These are phyloP conservation scores for Chelidonichthys spinosus DNA, from an alignment of 2,797 vertebrate species.

Conservation along the genomic window DNA sequence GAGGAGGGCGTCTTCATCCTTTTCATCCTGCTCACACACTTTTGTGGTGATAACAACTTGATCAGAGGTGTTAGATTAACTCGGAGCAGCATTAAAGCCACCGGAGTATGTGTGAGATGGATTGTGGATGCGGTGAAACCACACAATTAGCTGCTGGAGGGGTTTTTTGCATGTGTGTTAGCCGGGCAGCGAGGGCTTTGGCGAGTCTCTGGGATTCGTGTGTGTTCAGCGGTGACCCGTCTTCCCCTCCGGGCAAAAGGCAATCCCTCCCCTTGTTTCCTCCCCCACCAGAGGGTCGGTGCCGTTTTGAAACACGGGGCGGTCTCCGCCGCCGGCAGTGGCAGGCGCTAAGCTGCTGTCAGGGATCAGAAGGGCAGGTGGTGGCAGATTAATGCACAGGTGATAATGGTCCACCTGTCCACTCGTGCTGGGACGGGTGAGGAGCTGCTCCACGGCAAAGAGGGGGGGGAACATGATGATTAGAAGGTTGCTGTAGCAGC, in stretches of 20 bases:
- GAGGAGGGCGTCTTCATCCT: neutral
- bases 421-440: slow-evolving; percentile 44
- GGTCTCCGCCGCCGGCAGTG: slow-evolving; percentile 53
- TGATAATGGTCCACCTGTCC: slow-evolving; percentile 83
- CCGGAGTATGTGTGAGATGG: slow-evolving; percentile 35
- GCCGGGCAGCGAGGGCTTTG: slow-evolving; percentile 1
- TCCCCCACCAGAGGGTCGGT: slow-evolving; percentile 28
- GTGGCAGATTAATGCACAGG: slow-evolving; percentile 78
- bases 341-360: slow-evolving; percentile 71
- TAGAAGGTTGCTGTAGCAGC: slow-evolving; percentile 34
- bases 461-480: slow-evolving; percentile 11
- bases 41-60: slow-evolving; percentile 48
- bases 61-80: slow-evolving; percentile 70
- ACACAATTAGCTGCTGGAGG: slow-evolving; percentile 38
- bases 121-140: slow-evolving; percentile 23
- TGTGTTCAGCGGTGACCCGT: slow-evolving; percentile 30
- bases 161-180: neutral
- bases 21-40: slow-evolving; percentile 19
- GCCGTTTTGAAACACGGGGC: slow-evolving; percentile 58
- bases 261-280: slow-evolving; percentile 34
- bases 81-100: slow-evolving; percentile 39
- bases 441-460: slow-evolving; percentile 34
- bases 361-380: slow-evolving; percentile 67
- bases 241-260: slow-evolving; percentile 29
- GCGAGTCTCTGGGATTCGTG: slow-evolving; percentile 43